Evolutionary conservation across 2,797 vertebrate genomes (phyloP).

Genomic region (Phalanger gymnotis): DNA sequence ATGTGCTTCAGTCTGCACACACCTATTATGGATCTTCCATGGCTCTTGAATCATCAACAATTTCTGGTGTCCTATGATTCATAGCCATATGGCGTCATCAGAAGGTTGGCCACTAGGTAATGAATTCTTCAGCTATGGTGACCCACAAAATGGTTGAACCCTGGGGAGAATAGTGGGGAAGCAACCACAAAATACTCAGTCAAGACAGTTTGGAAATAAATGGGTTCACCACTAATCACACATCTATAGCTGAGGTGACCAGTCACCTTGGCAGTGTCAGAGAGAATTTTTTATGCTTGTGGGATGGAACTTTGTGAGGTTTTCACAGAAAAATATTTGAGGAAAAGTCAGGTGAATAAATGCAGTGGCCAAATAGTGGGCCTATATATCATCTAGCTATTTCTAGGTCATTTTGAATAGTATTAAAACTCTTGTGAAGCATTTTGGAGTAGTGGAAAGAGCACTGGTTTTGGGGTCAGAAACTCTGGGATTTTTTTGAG

Average conservation of each 20-base stretch:
- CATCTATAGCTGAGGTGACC: background rate
- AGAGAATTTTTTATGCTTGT: background rate
- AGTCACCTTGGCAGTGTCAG: background rate
- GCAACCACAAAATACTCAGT: background rate
- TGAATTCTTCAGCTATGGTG: background rate
- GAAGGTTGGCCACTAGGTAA: background rate
- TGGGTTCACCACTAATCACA: background rate
- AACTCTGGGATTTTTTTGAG: background rate
- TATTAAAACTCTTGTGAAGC: background rate
- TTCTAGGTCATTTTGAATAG: background rate
- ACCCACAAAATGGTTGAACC: background rate
- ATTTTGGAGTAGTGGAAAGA: background rate
- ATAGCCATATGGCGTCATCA: background rate
- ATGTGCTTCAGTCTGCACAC: background rate
- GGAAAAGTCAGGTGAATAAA: background rate
- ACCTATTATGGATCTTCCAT: background rate
- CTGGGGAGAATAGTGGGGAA: background rate
- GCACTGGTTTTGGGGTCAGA: background rate
- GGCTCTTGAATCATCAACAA: background rate
- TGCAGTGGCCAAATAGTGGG: background rate
- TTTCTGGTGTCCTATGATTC: background rate
- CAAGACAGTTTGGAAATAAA: background rate
- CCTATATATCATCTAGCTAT: background rate
- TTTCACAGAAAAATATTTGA: background rate
- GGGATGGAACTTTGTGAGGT: background rate